Evolutionary conservation across 2,113 vertebrate species (phyloP).

Genomic region (Glareola pratincola): DNA sequence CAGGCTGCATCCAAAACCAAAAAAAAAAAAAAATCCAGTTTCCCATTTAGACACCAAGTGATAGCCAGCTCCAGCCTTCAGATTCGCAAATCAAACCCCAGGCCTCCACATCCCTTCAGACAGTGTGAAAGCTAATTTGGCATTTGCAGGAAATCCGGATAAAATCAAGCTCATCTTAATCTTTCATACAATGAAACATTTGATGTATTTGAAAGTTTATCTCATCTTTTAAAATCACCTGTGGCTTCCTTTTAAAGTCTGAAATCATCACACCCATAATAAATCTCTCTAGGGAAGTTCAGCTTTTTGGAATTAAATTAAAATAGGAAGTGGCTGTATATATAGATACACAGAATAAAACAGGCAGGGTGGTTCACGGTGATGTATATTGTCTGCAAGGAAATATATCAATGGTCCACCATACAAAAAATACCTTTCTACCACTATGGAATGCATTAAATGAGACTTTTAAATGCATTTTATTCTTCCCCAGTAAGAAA

Average conservation of each 20-base stretch:
- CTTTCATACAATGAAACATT: not conserved
- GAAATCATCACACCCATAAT: not conserved
- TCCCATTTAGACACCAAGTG: not conserved
- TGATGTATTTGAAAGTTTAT: not conserved
- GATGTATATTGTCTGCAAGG: not conserved
- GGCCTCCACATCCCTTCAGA: not conserved
- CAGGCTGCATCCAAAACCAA: not conserved
- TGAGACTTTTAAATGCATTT: slow-evolving; percentile 18
- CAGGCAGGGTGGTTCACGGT: not conserved
- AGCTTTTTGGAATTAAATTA: not conserved
- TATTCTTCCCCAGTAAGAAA: slow-evolving; percentile 2
- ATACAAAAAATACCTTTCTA: not conserved
- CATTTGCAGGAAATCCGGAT: not conserved
- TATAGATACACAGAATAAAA: not conserved
- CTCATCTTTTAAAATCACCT: not conserved
- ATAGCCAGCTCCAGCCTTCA: not conserved
- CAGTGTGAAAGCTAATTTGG: not conserved
- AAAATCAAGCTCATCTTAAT: not conserved
- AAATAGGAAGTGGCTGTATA: not conserved
- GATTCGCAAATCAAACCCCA: not conserved
- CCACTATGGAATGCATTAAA: not conserved
- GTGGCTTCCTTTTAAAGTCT: not conserved
- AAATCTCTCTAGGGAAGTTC: not conserved
- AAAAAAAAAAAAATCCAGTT: not conserved
- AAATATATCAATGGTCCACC: not conserved